Percentiles rank a stretch among this genome's conserved stretches.
Evolutionary conservation across 2,797 vertebrate species (phyloP).

Genomic region (Chrosomus eos): DNA sequence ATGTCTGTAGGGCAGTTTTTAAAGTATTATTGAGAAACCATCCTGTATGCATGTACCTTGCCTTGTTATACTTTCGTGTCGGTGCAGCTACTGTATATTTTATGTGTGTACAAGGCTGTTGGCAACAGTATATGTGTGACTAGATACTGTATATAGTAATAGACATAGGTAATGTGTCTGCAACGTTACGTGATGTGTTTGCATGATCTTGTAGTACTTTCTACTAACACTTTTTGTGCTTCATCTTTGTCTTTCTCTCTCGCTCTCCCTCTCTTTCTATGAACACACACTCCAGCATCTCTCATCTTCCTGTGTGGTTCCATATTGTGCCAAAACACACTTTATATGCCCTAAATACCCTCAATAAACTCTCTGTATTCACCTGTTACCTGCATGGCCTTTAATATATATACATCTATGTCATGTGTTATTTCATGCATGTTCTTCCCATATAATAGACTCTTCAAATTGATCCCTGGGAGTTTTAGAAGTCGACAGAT

Average conservation of each 20-base stretch:
- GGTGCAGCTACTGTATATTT: background rate
- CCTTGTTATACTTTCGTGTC: background rate
- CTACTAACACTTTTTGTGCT: slow-evolving; percentile 5
- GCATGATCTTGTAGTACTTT: slow-evolving; percentile 7
- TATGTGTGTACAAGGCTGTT: background rate
- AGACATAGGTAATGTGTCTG: background rate
- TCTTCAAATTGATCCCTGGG: background rate
- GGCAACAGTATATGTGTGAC: background rate
- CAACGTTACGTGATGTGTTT: background rate
- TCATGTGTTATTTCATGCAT: background rate
- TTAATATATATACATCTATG: background rate
- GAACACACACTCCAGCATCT: background rate
- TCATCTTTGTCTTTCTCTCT: slow-evolving; percentile 20
- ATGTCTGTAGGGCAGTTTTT: slow-evolving; percentile 19
- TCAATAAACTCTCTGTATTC: background rate
- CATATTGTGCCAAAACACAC: slow-evolving; percentile 4
- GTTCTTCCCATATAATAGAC: background rate
- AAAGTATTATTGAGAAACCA: background rate
- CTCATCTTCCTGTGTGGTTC: slow-evolving; percentile 19
- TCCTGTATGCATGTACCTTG: background rate
- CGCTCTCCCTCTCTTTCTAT: background rate
- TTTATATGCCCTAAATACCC: background rate
- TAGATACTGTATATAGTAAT: background rate
- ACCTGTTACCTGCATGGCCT: slow-evolving; percentile 3
- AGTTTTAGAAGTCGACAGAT: background rate